Conservation (phyloP, 2,113 vertebrate genomes). For the Phodopus roborovskii region DNA sequence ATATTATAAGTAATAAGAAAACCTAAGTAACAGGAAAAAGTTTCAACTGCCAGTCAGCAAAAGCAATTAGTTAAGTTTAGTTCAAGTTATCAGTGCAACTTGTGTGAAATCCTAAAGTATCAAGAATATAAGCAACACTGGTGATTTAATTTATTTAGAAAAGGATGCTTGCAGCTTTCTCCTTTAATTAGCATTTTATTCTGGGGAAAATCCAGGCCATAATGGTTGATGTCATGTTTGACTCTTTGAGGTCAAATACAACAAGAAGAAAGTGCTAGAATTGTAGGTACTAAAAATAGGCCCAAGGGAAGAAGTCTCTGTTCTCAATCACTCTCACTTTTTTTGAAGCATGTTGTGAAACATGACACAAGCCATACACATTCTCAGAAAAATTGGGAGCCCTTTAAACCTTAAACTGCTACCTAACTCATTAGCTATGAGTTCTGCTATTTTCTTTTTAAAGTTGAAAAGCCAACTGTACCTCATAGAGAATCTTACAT, state of each 20-base stretch:
- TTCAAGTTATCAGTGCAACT: not conserved
- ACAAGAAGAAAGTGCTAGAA: not conserved
- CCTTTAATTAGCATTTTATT: slow-evolving; percentile 8
- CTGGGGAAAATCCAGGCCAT: not conserved
- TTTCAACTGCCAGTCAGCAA: not conserved
- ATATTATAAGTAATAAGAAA: slow-evolving; percentile 12
- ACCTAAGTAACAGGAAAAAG: not conserved
- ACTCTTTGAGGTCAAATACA: slow-evolving; percentile 52
- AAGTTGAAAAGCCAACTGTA: not conserved
- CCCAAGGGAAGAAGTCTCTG: not conserved
- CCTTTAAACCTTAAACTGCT: not conserved
- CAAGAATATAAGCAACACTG: not conserved
- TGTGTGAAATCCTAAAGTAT: not conserved
- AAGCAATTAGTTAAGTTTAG: not conserved
- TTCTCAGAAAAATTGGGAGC: not conserved
- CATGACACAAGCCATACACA: not conserved
- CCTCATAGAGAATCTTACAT: not conserved
- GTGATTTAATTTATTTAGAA: not conserved
- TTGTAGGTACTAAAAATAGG: not conserved
- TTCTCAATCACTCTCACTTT: not conserved
- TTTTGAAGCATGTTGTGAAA: not conserved
- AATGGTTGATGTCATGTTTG: not conserved
- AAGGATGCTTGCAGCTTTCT: not conserved
- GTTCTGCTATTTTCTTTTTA: not conserved
- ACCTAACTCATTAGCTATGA: not conserved